Percentiles rank a stretch among this genome's conserved stretches.
Evolutionary conservation across 2,797 vertebrate genomes (phyloP).

Genomic region (Tokudaia muenninki): DNA sequence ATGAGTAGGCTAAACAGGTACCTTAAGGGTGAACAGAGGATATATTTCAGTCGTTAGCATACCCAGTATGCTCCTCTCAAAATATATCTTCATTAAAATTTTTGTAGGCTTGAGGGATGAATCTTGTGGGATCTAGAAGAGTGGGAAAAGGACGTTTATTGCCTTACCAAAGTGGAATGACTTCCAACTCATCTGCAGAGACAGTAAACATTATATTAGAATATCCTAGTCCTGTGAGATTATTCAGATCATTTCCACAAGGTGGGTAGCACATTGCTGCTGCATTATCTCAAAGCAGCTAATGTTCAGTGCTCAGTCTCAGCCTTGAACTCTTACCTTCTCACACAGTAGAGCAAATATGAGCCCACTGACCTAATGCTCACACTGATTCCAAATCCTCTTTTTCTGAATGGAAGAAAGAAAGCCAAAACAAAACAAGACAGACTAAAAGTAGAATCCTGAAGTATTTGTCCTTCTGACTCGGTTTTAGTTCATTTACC

Average conservation of each 20-base stretch:
- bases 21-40: not conserved
- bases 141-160: not conserved
- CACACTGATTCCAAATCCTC: not conserved
- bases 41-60: not conserved
- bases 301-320: not conserved
- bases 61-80: not conserved
- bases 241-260: not conserved
- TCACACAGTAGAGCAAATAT: not conserved
- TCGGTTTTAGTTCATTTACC: not conserved
- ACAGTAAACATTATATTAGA: not conserved
- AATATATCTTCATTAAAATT: not conserved
- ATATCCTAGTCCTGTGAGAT: not conserved
- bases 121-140: not conserved
- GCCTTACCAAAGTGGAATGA: not conserved
- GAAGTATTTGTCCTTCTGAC: not conserved
- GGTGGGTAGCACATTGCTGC: not conserved
- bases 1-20: not conserved
- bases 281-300: not conserved
- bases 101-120: not conserved
- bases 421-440: constrained; percentile 27
- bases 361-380: not conserved
- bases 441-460: not conserved
- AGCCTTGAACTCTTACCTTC: not conserved
- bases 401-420: constrained; percentile 43
- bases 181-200: not conserved